A percentile compares a stretch with the other conserved stretches of the same genome.
Evolutionary conservation across 2,113 vertebrate genomes (phyloP).

Genomic region (Sminthopsis crassicaudata): DNA sequence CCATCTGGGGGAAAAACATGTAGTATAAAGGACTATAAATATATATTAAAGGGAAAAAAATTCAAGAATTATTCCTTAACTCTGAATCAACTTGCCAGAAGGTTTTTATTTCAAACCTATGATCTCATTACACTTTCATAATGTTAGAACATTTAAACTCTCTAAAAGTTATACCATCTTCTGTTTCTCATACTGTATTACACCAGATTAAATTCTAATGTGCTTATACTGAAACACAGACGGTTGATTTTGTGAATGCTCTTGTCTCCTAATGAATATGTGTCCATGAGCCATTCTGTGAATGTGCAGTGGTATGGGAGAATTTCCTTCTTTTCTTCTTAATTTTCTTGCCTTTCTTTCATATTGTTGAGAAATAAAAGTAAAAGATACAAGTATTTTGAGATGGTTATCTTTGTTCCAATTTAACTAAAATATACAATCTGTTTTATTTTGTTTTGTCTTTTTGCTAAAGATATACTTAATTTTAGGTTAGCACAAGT

Average conservation of each 20-base stretch:
- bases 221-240: neutral
- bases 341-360: neutral
- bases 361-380: conserved; percentile 34
- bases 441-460: neutral
- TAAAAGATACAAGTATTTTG: conserved; percentile 35
- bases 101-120: conserved; percentile 11
- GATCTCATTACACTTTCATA: conserved; percentile 37
- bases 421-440: neutral
- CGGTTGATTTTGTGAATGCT: conserved; percentile 22
- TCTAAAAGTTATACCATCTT: conserved; percentile 42
- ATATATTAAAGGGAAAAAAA: conserved; percentile 5
- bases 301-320: neutral
- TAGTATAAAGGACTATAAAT: neutral
- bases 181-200: conserved; percentile 22
- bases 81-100: conserved; percentile 38
- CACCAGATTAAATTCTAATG: conserved; percentile 38
- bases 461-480: conserved; percentile 11
- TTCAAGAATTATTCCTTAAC: conserved; percentile 28
- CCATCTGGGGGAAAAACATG: conserved; percentile 23
- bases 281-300: conserved; percentile 13
- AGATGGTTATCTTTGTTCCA: conserved; percentile 26
- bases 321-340: conserved; percentile 3
- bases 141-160: conserved; percentile 41
- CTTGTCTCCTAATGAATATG: conserved; percentile 16
- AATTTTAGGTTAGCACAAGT: conserved; percentile 34